Conservation (phyloP, 2,888 invertebrate species). For the Monopis laevigella region DNA sequence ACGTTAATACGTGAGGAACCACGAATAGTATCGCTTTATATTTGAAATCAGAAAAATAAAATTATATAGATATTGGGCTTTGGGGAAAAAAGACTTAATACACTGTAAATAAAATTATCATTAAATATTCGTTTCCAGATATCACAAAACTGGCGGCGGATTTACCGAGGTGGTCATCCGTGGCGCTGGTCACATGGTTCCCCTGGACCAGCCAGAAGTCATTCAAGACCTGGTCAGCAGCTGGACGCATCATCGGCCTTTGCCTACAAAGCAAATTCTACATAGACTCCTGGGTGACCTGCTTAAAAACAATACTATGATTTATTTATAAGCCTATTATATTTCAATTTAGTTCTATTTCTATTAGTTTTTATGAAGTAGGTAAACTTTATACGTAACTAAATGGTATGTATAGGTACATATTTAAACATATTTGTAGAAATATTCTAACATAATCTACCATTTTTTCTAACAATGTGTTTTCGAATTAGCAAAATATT, state of each 20-base stretch:
- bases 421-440: too few relatives aligned
- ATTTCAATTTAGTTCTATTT: neutral
- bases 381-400: too few relatives aligned
- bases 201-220: slow-evolving; percentile 65
- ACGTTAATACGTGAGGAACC: too few relatives aligned
- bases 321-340: neutral
- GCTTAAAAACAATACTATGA: neutral
- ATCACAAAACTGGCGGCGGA: slow-evolving; percentile 58
- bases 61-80: too few relatives aligned
- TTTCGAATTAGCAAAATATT: too few relatives aligned
- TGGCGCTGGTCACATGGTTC: slow-evolving; percentile 73
- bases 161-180: slow-evolving; percentile 67
- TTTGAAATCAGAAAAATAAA: too few relatives aligned
- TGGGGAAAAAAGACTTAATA: too few relatives aligned
- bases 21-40: too few relatives aligned
- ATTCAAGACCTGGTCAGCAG: slow-evolving; percentile 61
- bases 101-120: too few relatives aligned
- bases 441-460: too few relatives aligned
- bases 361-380: neutral
- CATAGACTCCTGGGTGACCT: neutral
- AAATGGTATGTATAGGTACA: too few relatives aligned
- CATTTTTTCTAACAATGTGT: too few relatives aligned
- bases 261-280: slow-evolving; percentile 1
- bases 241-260: slow-evolving; percentile 46
- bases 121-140: slow-evolving; percentile 34